phyloP scores from a whole-genome alignment of 2,888 invertebrate species.

The Trypoxylon attenuatum region DNA sequence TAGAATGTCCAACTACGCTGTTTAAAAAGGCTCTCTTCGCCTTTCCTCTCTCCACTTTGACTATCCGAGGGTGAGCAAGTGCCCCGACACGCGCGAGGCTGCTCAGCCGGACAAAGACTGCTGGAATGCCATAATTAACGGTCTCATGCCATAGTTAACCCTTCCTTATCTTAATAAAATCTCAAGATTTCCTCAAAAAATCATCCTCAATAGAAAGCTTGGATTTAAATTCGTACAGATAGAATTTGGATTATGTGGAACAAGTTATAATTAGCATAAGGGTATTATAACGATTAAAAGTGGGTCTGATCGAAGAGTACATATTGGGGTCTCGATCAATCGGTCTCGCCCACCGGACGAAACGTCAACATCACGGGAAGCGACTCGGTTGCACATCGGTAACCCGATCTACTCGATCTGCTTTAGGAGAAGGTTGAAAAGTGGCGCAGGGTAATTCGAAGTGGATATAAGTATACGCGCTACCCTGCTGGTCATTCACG shows the following conservation, averaged over 20 bases:
- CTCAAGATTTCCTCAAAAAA: too few relatives aligned
- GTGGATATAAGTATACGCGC: slow-evolving; percentile 49
- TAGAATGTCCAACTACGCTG: slow-evolving; percentile 8
- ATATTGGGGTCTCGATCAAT: slow-evolving; percentile 20
- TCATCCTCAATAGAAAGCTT: too few relatives aligned
- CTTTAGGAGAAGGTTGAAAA: slow-evolving; percentile 40
- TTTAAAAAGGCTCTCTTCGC: too few relatives aligned
- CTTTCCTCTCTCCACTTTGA: slow-evolving; percentile 1
- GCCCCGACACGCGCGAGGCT: background rate
- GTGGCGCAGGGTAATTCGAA: slow-evolving; percentile 47
- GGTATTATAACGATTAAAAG: too few relatives aligned
- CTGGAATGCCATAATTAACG: background rate
- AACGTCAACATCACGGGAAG: too few relatives aligned
- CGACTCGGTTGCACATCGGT: slow-evolving; percentile 50
- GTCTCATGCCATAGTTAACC: background rate
- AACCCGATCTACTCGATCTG: slow-evolving; percentile 48
- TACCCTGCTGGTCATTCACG: slow-evolving; percentile 41
- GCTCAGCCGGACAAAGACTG: background rate
- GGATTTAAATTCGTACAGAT: too few relatives aligned
- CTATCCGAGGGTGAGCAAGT: background rate
- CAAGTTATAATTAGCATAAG: too few relatives aligned
- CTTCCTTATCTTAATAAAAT: too few relatives aligned
- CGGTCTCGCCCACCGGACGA: slow-evolving; percentile 38
- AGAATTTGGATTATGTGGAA: too few relatives aligned
- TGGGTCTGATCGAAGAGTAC: too few relatives aligned